phyloP scores from a whole-genome alignment of 1,140 invertebrate species.

The Watersipora subatra region DNA sequence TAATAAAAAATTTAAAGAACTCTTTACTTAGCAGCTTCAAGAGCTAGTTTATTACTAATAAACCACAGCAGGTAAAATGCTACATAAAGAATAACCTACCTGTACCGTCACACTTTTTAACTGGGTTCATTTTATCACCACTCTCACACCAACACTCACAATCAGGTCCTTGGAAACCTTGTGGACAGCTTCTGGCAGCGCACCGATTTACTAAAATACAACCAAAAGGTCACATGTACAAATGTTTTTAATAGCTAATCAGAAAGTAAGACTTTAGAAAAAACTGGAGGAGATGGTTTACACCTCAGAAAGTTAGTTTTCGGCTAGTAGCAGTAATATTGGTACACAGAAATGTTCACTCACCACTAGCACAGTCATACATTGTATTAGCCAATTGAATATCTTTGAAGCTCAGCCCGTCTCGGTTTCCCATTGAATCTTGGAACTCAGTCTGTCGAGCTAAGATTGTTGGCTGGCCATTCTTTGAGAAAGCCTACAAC shows the following conservation, averaged over 20 bases:
- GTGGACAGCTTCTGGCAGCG: neutral
- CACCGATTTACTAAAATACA: neutral
- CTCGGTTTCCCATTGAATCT: slow-evolving; percentile 1
- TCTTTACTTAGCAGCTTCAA: neutral
- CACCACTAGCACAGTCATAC: neutral
- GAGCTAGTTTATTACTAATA: neutral
- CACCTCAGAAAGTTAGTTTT: too few relatives aligned
- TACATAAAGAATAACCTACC: neutral
- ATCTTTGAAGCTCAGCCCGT: slow-evolving; percentile 1
- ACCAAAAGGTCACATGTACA: too few relatives aligned
- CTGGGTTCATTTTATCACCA: neutral
- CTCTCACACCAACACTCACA: neutral
- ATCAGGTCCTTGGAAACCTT: neutral
- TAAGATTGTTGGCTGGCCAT: slow-evolving; percentile 3
- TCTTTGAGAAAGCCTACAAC: neutral
- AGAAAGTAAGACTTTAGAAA: too few relatives aligned
- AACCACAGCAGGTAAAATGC: neutral
- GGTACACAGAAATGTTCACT: too few relatives aligned
- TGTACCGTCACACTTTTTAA: neutral
- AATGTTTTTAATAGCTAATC: too few relatives aligned
- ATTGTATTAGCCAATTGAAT: neutral
- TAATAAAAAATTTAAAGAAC: neutral
- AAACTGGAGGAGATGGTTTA: too few relatives aligned
- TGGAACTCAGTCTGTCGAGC: neutral
- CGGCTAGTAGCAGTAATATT: too few relatives aligned